Base-by-base conservation (phyloP, 1,140 invertebrate species). In the Sinella curviseta region DNA sequence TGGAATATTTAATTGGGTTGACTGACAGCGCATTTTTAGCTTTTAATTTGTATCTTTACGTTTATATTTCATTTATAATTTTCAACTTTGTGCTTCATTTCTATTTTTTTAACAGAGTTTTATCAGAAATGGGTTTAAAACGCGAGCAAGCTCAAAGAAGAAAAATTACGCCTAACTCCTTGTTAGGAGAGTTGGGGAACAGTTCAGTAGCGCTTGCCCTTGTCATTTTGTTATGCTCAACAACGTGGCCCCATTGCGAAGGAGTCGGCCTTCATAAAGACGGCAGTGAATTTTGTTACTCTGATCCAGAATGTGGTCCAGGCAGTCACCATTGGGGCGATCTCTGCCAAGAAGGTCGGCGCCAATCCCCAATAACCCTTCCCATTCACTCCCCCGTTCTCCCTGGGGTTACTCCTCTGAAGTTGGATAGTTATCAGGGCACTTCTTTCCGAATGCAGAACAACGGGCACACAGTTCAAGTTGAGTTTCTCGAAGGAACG, bases 391-490 rank as follows among this genome's bases (percentile, higher is more conserved):
- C 74, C 1, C 74, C 4, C 8, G 33, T 75, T 1, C 65, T 70
- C 1, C 30, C 65, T 3, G 65, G 30, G 4, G 65, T 33, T 8
- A 70, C 65, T 33, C 4, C 28, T 24, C 65, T 70, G 1, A 8
- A 36, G 3, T 35, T 75, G 33, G 36, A 17, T 8, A 48, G 74
- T n/a, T 75, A 48, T 48, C 33, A 26, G 2, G 34, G 35, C 3
- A 35, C 36, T 17, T 24, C 34, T 16, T 75, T 75, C 74, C 24
- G 34, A 3, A 75, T 75, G 34, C 34, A 48, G 28, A 75, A 75
- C 36, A 75, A 75, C 39, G 74, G 74, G 24, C 74, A 75, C 74
- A 75, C 74, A 4, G 39, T 75, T 3, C 34, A 75, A 8, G 16
- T 75, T 4, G 74, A 75, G 30, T 70, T 70, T 70, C 65, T 70